Evolutionary conservation across 2,797 vertebrate species (phyloP), one percentile per base, ranked within the genome.

Genomic region (Nyctibius grandis): DNA sequence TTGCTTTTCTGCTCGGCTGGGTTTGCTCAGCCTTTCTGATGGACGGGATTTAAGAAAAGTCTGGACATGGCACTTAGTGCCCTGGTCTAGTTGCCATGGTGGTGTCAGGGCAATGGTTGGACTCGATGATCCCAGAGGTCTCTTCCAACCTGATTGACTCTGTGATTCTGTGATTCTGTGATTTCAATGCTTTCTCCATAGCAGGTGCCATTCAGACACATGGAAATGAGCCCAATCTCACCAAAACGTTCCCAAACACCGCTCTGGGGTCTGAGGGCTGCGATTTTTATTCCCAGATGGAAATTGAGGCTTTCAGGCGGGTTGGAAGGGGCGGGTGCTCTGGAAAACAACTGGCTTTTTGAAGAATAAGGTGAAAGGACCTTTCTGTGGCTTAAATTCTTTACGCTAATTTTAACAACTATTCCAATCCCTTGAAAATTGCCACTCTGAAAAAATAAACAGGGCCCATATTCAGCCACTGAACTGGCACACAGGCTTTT

Each of bases 361-460:
- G 96, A 97, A 96, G 96, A 97, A 60, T 83, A 56, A 97, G 95
- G 97, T 97, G 96, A 98, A 97, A 91, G 76, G 60, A 93, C 26
- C 97, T 96, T 97, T 96, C 96, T 97, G 96, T 44, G 95, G 97
- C 86, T 96, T 88, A 93, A 96, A 93, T 96, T 94, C 96, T 97
- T 91, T 88, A 76, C 56, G 15, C 96, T 97, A 95, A 97, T 98
- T 98, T 97, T 97, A 97, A 97, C 97, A 94, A 89, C 88, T 80
- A 95, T 96, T 94, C 88, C 96, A 95, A 82, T 64, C 91, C 87
- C 96, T 97, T 63, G 93, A 92, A 98, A 97, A 97, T 94, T 94
- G 83, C 96, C 85, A 80, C 95, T 85, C 70, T 96, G 87, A 93
- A 96, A 97, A 97, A 98, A 97, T 78, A 97, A 98, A 98, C 97